Percentiles rank a stretch among this genome's conserved stretches.
Conservation (phyloP, 2,888 invertebrate genomes). For the Choreutis nemorana region DNA sequence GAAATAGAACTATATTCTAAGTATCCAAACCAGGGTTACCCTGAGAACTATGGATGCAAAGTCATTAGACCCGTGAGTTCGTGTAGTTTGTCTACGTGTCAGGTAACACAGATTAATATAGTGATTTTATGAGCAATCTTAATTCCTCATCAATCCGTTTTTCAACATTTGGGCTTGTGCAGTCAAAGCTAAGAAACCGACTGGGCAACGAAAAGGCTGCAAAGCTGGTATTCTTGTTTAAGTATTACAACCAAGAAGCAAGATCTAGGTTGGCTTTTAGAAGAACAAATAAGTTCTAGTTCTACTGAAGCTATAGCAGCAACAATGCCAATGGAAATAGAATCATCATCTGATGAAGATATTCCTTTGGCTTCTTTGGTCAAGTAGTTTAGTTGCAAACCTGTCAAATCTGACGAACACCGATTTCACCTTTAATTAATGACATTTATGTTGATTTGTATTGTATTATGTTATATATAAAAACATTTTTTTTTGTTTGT, state of each 20-base stretch:
- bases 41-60: no score
- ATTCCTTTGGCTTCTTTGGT: conserved; percentile 1
- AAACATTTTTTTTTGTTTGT: neutral
- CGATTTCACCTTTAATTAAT: conserved; percentile 1
- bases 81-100: no score
- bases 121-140: no score
- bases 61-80: no score
- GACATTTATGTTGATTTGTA: conserved; percentile 1
- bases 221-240: conserved; percentile 8
- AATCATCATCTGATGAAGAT: neutral
- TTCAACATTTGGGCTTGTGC: conserved; percentile 8
- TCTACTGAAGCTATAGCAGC: conserved; percentile 1
- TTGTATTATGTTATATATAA: neutral
- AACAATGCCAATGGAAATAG: conserved; percentile 1
- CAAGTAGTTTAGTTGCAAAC: neutral
- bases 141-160: no score
- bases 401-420: conserved; percentile 1
- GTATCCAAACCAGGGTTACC: no score
- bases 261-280: conserved; percentile 1
- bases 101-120: no score
- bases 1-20: no score
- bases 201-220: conserved; percentile 8
- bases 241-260: conserved; percentile 3
- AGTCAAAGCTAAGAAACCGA: conserved; percentile 7
- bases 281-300: conserved; percentile 2